Conservation (phyloP, 2,888 invertebrate species). For the Shargacucullia verbasci region DNA sequence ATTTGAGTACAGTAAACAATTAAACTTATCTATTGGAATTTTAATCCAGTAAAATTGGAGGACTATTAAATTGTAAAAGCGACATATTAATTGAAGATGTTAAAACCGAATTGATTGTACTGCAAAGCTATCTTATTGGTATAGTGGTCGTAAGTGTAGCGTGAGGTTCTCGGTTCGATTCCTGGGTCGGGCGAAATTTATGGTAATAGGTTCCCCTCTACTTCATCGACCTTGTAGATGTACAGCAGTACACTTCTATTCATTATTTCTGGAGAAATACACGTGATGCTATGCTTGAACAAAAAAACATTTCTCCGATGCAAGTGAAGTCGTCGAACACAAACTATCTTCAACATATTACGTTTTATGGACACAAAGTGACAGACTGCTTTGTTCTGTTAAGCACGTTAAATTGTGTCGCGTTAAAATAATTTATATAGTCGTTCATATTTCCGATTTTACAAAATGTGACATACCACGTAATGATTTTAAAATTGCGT, state of each 20-base stretch:
- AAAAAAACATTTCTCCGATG: too few species aligned
- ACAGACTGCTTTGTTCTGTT: conserved; percentile 23
- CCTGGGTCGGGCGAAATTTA: too few species aligned
- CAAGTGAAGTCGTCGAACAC: conserved; percentile 20
- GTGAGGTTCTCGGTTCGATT: too few species aligned
- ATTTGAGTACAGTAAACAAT: too few species aligned
- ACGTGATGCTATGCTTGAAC: too few species aligned
- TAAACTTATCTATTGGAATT: neutral
- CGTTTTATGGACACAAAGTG: conserved; percentile 28
- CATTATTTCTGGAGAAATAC: too few species aligned
- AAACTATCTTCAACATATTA: conserved; percentile 39
- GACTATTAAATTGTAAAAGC: neutral
- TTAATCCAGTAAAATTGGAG: neutral
- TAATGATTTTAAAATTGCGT: conserved; percentile 12
- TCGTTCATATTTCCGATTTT: conserved; percentile 16
- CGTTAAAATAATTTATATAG: conserved; percentile 17
- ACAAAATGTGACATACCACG: conserved; percentile 6
- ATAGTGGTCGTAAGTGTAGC: too few species aligned
- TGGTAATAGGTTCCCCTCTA: too few species aligned
- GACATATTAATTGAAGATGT: neutral
- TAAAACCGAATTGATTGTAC: neutral
- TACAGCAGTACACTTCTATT: too few species aligned
- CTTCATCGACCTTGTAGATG: too few species aligned
- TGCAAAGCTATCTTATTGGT: too few species aligned
- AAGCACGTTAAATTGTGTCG: conserved; percentile 12